A percentile compares a stretch with the other conserved stretches of the same genome.
Conservation (phyloP, 2,888 invertebrate genomes). For the Scotopteryx bipunctaria region DNA sequence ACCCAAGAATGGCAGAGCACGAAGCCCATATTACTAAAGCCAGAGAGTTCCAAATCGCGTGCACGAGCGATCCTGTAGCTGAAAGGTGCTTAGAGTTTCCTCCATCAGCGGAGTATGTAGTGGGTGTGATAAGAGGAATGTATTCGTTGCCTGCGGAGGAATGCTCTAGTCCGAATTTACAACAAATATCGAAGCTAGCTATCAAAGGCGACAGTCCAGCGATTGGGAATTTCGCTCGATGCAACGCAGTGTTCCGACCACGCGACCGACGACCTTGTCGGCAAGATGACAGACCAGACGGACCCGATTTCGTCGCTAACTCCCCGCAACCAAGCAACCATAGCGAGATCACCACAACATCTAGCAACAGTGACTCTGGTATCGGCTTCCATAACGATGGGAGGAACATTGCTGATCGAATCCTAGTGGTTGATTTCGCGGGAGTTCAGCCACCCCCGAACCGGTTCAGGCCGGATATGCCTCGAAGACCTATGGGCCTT, state of each 20-base stretch:
- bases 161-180: slow-evolving; percentile 65
- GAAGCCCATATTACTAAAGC: slow-evolving; percentile 91
- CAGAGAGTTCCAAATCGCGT: slow-evolving; percentile 92
- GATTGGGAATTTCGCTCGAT: slow-evolving; percentile 64
- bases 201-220: slow-evolving; percentile 76
- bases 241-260: slow-evolving; percentile 64
- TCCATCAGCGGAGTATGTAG: slow-evolving; percentile 90
- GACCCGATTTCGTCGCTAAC: slow-evolving; percentile 85
- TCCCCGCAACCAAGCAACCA: slow-evolving; percentile 94
- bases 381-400: slow-evolving; percentile 96
- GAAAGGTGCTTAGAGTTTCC: slow-evolving; percentile 95
- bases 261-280: slow-evolving; percentile 64
- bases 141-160: slow-evolving; percentile 84
- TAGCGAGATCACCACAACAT: slow-evolving; percentile 91
- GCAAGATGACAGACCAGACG: slow-evolving; percentile 67
- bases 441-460: slow-evolving; percentile 63
- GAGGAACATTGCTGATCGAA: slow-evolving; percentile 91
- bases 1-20: slow-evolving; percentile 93
- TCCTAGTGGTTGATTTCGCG: slow-evolving; percentile 90
- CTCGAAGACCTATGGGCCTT: slow-evolving; percentile 66
- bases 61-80: slow-evolving; percentile 90
- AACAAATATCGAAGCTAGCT: slow-evolving; percentile 72
- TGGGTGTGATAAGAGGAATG: slow-evolving; percentile 88
- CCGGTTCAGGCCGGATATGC: slow-evolving; percentile 63
- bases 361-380: slow-evolving; percentile 97